A percentile compares a stretch with the other conserved stretches of the same genome.
These are phyloP conservation scores for Brachirus orientalis DNA, from an alignment of 2,113 vertebrate species.

Conservation along the genomic window DNA sequence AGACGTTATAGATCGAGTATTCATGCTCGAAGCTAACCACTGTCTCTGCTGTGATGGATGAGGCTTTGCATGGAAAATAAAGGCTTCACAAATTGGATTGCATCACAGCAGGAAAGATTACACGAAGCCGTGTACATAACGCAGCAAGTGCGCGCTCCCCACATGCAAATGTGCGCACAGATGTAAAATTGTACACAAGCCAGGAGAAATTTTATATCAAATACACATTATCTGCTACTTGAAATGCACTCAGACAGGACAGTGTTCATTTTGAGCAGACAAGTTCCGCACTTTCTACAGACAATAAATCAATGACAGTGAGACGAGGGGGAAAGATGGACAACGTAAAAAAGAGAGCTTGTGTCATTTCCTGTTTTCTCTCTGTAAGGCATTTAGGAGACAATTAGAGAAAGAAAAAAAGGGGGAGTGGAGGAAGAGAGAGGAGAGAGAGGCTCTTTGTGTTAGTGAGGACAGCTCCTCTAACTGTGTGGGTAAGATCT, in stretches of 20 bases:
- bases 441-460: conserved; percentile 26
- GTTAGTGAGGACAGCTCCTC: conserved; percentile 31
- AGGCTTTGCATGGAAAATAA: conserved; percentile 50
- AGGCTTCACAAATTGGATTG: conserved; percentile 56
- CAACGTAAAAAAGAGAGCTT: neutral
- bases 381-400: conserved; percentile 32
- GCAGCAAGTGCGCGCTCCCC: neutral
- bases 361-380: conserved; percentile 34
- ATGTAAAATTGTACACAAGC: neutral
- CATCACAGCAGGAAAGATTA: conserved; percentile 46
- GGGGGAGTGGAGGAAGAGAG: conserved; percentile 16
- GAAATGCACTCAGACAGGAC: conserved; percentile 9
- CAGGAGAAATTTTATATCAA: conserved; percentile 21
- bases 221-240: conserved; percentile 21
- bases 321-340: neutral
- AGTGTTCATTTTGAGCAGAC: conserved; percentile 15
- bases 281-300: conserved; percentile 14
- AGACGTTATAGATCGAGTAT: neutral
- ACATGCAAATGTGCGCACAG: neutral
- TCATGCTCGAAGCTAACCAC: conserved; percentile 22
- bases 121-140: conserved; percentile 5
- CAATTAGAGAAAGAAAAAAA: conserved; percentile 23
- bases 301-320: conserved; percentile 25
- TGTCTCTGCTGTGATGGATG: conserved; percentile 44
- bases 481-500: conserved; percentile 40